Percentiles rank a stretch among this genome's conserved stretches.
phyloP scores from a whole-genome alignment of 2,888 invertebrate species.

The Apotomis betuletana region DNA sequence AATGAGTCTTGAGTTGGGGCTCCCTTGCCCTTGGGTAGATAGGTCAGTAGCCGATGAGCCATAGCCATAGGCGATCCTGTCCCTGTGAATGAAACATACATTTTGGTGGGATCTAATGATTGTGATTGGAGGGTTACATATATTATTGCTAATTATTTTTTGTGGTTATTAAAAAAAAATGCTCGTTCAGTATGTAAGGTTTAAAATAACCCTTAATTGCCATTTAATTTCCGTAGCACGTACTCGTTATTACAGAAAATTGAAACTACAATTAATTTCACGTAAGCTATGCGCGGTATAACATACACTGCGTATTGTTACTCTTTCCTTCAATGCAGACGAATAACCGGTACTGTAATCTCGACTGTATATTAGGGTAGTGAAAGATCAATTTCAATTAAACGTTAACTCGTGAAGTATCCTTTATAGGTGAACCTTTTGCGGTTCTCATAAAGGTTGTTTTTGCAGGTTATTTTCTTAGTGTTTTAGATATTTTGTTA shows the following conservation, averaged over 20 bases:
- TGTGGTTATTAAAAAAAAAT: neutral
- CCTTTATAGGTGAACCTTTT: conserved; percentile 52
- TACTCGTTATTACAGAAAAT: conserved; percentile 29
- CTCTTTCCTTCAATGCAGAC: conserved; percentile 63
- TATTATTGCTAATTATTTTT: too few relatives aligned
- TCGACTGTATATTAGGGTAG: conserved; percentile 52
- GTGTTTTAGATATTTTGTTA: conserved; percentile 62
- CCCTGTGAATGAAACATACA: too few relatives aligned
- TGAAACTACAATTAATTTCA: conserved; percentile 61
- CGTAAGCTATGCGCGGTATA: conserved; percentile 70
- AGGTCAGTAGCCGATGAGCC: too few relatives aligned
- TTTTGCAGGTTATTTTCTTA: conserved; percentile 50
- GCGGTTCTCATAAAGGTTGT: conserved; percentile 50
- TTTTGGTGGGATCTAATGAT: too few relatives aligned
- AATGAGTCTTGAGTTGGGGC: too few relatives aligned
- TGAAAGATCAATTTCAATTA: conserved; percentile 60
- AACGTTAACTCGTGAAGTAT: conserved; percentile 39
- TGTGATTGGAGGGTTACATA: too few relatives aligned
- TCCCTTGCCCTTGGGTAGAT: too few relatives aligned
- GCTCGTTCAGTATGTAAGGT: neutral
- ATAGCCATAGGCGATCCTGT: too few relatives aligned
- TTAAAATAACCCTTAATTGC: conserved; percentile 18
- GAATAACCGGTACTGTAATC: conserved; percentile 54
- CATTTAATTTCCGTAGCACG: conserved; percentile 23
- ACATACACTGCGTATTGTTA: conserved; percentile 64